Base-by-base conservation (phyloP, 2,888 invertebrate species). In the Carabus problematicus region DNA sequence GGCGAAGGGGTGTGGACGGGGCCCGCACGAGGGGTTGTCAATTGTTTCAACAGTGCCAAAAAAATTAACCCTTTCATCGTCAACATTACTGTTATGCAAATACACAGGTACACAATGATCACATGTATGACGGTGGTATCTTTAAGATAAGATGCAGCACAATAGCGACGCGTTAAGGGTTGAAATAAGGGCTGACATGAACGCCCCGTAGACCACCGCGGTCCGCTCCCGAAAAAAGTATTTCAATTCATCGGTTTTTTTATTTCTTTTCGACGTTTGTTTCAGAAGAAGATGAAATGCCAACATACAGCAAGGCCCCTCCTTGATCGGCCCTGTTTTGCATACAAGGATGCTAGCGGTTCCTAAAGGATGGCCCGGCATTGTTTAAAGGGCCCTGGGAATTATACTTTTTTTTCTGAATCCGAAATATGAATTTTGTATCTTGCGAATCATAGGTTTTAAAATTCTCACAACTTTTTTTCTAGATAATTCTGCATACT, bases 1-100 rank as follows among this genome's bases (percentile, higher is more conserved):
- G 43, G 68, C 62, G 58, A 71, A 67, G 72, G 72, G 73, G 63
- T 61, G 54, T 62, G 47, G 67, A 60, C 6, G n/a, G 29, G 39
- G 70, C 61, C 72, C 76, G 75, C 72, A 71, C 68, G 59, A 11
- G 9, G 71, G 75, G 69, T 70, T 42, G n/a, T 60, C 75, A 72
- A 79, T 79, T 79, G 79, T 79, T 79, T 79, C 79, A 79, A 75
- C n/a, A n/a, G n/a, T n/a, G n/a, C n/a, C n/a, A n/a, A 29, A 75
- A 72, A 76, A 79, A 78, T 78, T 77, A 78, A 77, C 78, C 79
- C 78, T 16, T 40, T 41, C 42, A 59, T 14, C 14, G 19, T 9
- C 40, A 12, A 41, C 58, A 58, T 12, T 12, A 12, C 14, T 58
- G 14, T 41, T n/a, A n/a, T n/a, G n/a, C n/a, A n/a, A n/a, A n/a